These are phyloP conservation scores for Lysandra bellargus DNA, from an alignment of 2,888 invertebrate genomes.

Conservation along the genomic window DNA sequence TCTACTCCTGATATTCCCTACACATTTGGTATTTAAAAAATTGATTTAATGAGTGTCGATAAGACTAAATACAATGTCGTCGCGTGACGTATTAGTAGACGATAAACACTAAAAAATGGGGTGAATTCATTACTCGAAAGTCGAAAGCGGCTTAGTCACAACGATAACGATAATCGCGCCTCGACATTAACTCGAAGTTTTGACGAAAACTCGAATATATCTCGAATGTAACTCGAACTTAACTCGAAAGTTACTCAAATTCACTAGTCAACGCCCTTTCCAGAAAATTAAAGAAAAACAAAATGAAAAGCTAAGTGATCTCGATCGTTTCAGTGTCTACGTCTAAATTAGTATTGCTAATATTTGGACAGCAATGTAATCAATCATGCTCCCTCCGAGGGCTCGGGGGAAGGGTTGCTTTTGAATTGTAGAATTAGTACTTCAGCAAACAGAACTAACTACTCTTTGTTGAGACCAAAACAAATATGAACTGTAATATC, in stretches of 20 bases:
- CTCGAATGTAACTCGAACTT: background rate
- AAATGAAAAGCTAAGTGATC: constrained; percentile 34
- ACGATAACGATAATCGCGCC: constrained; percentile 38
- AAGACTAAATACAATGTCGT: constrained; percentile 52
- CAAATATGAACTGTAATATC: constrained; percentile 30
- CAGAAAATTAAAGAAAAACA: constrained; percentile 1
- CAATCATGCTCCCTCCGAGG: constrained; percentile 56
- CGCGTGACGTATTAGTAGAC: constrained; percentile 66
- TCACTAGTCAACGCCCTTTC: background rate
- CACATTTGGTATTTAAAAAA: background rate
- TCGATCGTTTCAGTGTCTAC: constrained; percentile 7
- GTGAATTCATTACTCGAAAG: constrained; percentile 39
- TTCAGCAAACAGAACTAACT: constrained; percentile 35
- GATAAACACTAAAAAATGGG: constrained; percentile 37
- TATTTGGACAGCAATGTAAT: constrained; percentile 60
- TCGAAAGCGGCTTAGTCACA: constrained; percentile 40
- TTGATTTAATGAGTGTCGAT: constrained; percentile 29
- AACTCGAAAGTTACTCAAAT: background rate
- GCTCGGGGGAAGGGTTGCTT: constrained; percentile 38
- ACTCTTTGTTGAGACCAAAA: constrained; percentile 29
- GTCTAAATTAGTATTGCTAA: constrained; percentile 47
- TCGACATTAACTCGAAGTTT: constrained; percentile 30
- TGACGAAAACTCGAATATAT: constrained; percentile 33
- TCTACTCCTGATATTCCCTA: background rate
- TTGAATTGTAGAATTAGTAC: constrained; percentile 42